Evolutionary conservation across 2,113 vertebrate species (phyloP).

Genomic region (Vireo altiloquus): DNA sequence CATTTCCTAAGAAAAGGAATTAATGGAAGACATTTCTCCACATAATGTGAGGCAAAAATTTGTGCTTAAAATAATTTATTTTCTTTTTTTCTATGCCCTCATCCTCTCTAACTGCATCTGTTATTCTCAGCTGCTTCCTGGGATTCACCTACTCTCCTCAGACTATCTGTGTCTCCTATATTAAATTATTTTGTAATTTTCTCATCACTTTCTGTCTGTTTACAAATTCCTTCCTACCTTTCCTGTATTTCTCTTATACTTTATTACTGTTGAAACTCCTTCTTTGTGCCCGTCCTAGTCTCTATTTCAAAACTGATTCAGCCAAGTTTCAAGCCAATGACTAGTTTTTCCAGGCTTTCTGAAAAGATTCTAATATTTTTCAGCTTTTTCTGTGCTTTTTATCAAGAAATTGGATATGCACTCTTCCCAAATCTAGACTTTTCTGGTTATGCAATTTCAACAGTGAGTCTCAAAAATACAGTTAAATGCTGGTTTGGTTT

Average conservation of each 20-base stretch:
- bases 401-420: background rate
- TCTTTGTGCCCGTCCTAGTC: background rate
- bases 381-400: background rate
- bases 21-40: background rate
- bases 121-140: background rate
- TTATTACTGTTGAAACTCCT: background rate
- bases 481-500: background rate
- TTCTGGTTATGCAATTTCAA: background rate
- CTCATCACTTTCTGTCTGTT: background rate
- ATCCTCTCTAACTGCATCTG: background rate
- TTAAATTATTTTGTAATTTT: background rate
- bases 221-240: background rate
- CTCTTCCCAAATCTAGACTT: background rate
- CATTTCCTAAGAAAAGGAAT: background rate
- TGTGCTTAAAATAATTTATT: background rate
- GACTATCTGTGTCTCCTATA: background rate
- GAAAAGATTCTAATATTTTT: background rate
- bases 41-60: background rate
- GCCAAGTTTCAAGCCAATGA: background rate
- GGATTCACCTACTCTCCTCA: background rate
- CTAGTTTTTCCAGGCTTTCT: background rate
- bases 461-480: background rate
- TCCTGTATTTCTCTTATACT: background rate
- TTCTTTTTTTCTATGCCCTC: background rate
- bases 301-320: background rate